Evolutionary conservation across 1,140 invertebrate genomes (phyloP), one percentile per base, ranked within the genome.

Genomic region (Caenorhabditis briggsae): DNA sequence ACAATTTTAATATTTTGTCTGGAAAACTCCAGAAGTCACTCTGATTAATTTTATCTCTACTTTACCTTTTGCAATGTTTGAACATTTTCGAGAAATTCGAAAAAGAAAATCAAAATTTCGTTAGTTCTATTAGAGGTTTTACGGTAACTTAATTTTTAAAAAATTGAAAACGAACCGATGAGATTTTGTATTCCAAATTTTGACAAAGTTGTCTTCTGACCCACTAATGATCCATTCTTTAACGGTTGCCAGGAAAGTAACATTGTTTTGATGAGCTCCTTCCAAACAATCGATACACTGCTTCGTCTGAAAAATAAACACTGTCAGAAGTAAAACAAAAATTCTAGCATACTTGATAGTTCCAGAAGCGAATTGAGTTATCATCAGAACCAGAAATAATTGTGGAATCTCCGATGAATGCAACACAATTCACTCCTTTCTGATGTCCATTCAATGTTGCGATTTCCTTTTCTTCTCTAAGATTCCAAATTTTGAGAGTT

Each of bases 321-420:
- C 18, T 20, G 33, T n/a, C 18, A n/a, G 8, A 3, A 61, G 5
- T 18, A 5, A 18, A 14, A 23, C 2, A 48, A 46, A 25, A 14
- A 53, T 2, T 33, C 18, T 70, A n/a, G 12, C 25, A 5, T n/a
- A 70, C 64, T 92, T 95, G 94, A 93, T 99, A 99, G 92, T 99
- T 98, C 98, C 98, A 99, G 89, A 99, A 99, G 93, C 99, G 99
- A 0, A 99, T 97, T 1, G 96, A 94, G 56, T 96, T 95, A 93
- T 99, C 98, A 93, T 99, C 98, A 61, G 97, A 97, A 18, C 98
- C 98, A 83, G 98, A 99, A 91, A 99, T 98, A 25, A 99, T 94
- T 93, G 99, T 99, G 0, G 98, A 98, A 91, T 99, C 99, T 91
- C 99, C 98, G 14, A 99, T 99, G 92, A 99, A 99, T 93, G 99